phyloP scores from a whole-genome alignment of 1,140 invertebrate species.

The Meloidogyne floridensis region DNA sequence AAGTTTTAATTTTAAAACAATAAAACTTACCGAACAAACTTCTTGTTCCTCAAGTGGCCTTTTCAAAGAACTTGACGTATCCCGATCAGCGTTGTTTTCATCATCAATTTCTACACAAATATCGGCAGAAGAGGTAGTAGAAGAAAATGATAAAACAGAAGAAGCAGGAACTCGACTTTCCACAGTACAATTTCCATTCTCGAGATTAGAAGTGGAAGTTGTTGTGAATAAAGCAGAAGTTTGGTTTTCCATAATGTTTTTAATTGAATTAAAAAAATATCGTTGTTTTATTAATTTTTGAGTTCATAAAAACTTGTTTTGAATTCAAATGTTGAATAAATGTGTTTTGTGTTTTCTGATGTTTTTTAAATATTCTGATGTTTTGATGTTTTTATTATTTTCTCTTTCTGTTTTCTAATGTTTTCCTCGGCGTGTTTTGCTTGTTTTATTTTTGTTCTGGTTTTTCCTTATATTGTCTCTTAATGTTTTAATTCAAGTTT shows the following conservation, averaged over 20 bases:
- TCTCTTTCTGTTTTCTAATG: too few species aligned
- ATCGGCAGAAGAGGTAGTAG: conserved; percentile 1
- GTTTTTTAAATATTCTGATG: too few species aligned
- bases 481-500: too few species aligned
- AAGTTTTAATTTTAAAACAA: not conserved
- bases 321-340: too few species aligned
- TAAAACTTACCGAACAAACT: not conserved
- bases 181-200: not conserved
- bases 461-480: too few species aligned
- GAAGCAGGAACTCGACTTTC: not conserved
- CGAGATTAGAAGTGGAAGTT: not conserved
- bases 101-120: not conserved
- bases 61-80: not conserved
- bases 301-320: too few species aligned
- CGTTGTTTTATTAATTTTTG: not conserved
- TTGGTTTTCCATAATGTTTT: not conserved
- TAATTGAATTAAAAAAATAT: not conserved
- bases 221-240: not conserved
- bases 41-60: not conserved
- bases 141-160: not conserved
- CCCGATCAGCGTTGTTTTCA: not conserved
- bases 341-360: too few species aligned
- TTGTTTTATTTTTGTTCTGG: too few species aligned
- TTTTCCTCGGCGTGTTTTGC: too few species aligned
- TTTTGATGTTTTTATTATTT: too few species aligned